Conservation (phyloP, 2,797 vertebrate species). For the Gambusia yucatana region DNA sequence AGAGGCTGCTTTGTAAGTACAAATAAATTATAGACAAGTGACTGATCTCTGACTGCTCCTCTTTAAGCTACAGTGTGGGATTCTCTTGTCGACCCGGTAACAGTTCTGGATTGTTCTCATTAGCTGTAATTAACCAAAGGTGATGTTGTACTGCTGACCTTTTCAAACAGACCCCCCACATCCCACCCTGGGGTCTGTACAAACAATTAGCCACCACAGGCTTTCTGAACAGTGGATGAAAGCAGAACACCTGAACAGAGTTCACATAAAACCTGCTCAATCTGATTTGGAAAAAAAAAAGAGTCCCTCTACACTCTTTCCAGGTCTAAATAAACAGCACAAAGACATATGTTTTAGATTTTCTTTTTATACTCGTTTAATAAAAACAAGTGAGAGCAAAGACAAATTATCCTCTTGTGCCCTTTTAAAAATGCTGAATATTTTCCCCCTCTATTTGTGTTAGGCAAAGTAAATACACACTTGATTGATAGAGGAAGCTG, state of each 20-base stretch:
- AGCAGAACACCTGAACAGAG: conserved; percentile 27
- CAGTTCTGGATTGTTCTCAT: conserved; percentile 62
- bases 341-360: conserved; percentile 2
- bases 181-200: conserved; percentile 46
- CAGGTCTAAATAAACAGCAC: conserved; percentile 19
- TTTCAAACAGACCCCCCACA: conserved; percentile 62
- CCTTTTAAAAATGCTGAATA: conserved; percentile 19
- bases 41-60: conserved; percentile 28
- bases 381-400: not conserved
- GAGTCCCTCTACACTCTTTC: conserved; percentile 1
- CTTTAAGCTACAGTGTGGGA: conserved; percentile 15
- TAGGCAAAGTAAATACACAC: conserved; percentile 25
- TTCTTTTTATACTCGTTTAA: conserved; percentile 7
- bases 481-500: conserved; percentile 35
- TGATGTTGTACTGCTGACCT: conserved; percentile 68
- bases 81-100: conserved; percentile 45
- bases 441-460: conserved; percentile 13
- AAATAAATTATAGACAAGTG: conserved; percentile 20
- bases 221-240: conserved; percentile 34
- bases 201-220: conserved; percentile 66
- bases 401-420: conserved; percentile 2
- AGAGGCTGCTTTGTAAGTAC: conserved; percentile 3
- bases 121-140: conserved; percentile 69
- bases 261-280: conserved; percentile 19
- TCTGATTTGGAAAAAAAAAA: conserved; percentile 17